A percentile compares a stretch with the other conserved stretches of the same genome.
Conservation (phyloP, 2,888 invertebrate species). For the Parnassius mnemosyne region DNA sequence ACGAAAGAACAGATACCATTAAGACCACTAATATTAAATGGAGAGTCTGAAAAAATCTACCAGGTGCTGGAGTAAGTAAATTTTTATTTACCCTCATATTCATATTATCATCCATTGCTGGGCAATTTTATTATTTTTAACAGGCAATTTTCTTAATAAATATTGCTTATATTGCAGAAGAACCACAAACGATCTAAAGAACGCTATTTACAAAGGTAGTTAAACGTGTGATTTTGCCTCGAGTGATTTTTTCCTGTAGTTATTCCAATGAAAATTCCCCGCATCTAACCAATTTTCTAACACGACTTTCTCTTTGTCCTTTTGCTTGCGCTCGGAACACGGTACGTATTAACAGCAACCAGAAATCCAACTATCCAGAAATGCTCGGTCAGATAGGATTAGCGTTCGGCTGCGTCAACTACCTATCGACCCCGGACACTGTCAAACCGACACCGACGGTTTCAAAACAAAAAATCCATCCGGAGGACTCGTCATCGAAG, state of each 20-base stretch:
- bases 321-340: constrained; percentile 45
- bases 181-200: constrained; percentile 79
- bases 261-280: constrained; percentile 28
- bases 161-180: constrained; percentile 72
- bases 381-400: constrained; percentile 78
- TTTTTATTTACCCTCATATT: constrained; percentile 11
- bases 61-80: constrained; percentile 87
- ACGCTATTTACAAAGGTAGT: constrained; percentile 76
- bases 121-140: constrained; percentile 28
- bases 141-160: constrained; percentile 25
- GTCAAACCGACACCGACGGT: constrained; percentile 43
- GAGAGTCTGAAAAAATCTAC: constrained; percentile 83
- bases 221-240: constrained; percentile 58
- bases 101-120: constrained; percentile 34
- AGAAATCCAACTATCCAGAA: constrained; percentile 77
- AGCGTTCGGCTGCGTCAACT: constrained; percentile 78
- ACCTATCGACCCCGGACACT: constrained; percentile 62
- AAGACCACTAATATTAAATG: constrained; percentile 85
- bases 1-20: constrained; percentile 88
- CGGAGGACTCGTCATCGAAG: constrained; percentile 62
- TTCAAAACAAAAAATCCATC: constrained; percentile 67
- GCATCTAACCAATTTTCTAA: constrained; percentile 27
- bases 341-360: constrained; percentile 60
- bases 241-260: constrained; percentile 39
- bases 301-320: constrained; percentile 33